Base-by-base conservation (phyloP, 1,140 invertebrate species). In the Zelostemma sp. region DNA sequence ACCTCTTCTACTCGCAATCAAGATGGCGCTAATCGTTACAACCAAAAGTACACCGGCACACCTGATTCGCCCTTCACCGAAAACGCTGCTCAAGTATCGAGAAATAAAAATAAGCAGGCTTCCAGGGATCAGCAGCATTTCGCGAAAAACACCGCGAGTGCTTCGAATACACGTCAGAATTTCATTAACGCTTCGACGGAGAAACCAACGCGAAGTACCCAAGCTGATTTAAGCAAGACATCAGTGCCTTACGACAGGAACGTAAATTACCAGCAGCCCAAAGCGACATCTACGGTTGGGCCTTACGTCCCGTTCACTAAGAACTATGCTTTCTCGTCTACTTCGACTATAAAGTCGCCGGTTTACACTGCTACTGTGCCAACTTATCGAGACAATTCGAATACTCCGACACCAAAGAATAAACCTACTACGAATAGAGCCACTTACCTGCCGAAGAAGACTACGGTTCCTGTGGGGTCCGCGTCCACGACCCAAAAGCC, bases 271-370 rank as follows among this genome's bases (percentile, higher is more conserved):
- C 73, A 79, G n/a, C 77, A 80, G 6, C 78, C 76, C 1, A 84
- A 80, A 47, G 62, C 77, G 0, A 70, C 77, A 51, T 82, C 84
- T 2, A 85, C 82, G 0, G 33, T 79, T 5, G 72, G 80, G 5
- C 81, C 84, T 0, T 85, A 84, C 18, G 49, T 86, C 6, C 81
- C 84, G 1, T 86, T 85, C 38, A 85, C 84, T 0, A 85, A 77
- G 19, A 85, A 81, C 48, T 86, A 85, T 46, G 76, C 67, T 5
- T 79, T 77, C n/a, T 64, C 76, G 0, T 56, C 67, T 1, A 73
- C 77, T 56, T 63, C 77, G 38, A 73, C 76, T 3, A 11, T 58
- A 14, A 78, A 69, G 47, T 72, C 80, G 5, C 68, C 77, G 0
- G 71, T 65, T 17, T 80, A 80, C 16, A 77, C 74, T 1, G 64